Evolutionary conservation across 2,797 vertebrate species (phyloP).

Genomic region (Liasis olivaceus): DNA sequence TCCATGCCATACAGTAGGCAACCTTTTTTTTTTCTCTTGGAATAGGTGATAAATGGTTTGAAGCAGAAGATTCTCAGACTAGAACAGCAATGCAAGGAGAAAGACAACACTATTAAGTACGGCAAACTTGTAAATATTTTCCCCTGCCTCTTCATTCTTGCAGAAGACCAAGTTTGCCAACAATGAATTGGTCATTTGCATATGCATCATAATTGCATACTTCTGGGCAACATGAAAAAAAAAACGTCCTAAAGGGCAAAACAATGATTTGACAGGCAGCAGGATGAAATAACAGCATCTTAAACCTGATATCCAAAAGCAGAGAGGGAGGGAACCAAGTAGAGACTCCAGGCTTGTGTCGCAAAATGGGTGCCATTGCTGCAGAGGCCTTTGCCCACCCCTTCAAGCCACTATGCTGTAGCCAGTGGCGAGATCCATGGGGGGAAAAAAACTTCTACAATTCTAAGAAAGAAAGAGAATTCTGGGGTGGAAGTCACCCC

Average conservation of each 20-base stretch:
- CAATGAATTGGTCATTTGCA: background rate
- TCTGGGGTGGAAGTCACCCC: too few species aligned
- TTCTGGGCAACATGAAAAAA: background rate
- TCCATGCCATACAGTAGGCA: background rate
- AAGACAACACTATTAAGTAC: constrained; percentile 84
- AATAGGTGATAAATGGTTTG: constrained; percentile 84
- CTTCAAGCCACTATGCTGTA: background rate
- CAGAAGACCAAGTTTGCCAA: background rate
- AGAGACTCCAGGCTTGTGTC: background rate
- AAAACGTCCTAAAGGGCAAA: background rate
- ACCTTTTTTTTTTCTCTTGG: constrained; percentile 32
- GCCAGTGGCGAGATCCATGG: background rate
- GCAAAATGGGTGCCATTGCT: background rate
- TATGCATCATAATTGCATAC: background rate
- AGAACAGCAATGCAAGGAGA: constrained; percentile 91
- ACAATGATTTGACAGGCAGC: background rate
- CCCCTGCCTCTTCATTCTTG: background rate
- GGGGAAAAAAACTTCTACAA: background rate
- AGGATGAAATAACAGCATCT: background rate
- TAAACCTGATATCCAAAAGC: background rate
- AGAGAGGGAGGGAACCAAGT: background rate
- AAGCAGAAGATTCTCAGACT: constrained; percentile 89
- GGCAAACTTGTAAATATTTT: background rate
- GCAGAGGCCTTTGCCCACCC: background rate
- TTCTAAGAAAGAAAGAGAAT: background rate